Evolutionary conservation across 2,113 vertebrate genomes (phyloP).

Genomic region (Elaphurus davidianus): DNA sequence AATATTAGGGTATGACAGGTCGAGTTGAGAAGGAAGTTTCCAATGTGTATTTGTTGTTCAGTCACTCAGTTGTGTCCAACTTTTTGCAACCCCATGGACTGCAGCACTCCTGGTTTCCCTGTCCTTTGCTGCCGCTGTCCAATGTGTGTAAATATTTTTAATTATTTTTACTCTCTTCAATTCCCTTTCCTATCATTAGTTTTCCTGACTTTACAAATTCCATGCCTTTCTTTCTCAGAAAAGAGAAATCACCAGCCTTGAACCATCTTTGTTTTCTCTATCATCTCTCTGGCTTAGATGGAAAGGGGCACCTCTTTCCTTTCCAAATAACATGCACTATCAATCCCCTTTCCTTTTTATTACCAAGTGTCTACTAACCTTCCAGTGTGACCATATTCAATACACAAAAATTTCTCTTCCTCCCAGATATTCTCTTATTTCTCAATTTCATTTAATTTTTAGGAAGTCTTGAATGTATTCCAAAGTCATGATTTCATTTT

Average conservation of each 20-base stretch:
- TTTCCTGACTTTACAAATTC: neutral
- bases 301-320: neutral
- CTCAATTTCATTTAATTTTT: neutral
- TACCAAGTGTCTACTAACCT: neutral
- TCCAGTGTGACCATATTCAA: neutral
- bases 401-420: neutral
- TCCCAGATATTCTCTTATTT: neutral
- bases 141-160: neutral
- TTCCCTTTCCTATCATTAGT: neutral
- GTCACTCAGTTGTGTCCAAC: neutral
- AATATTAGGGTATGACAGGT: neutral
- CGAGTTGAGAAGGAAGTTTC: neutral
- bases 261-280: neutral
- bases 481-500: neutral
- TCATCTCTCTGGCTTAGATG: neutral
- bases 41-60: neutral
- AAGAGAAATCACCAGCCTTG: neutral
- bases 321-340: neutral
- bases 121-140: neutral
- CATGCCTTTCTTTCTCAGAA: neutral
- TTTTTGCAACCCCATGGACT: neutral
- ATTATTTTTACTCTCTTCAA: neutral
- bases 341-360: neutral
- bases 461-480: neutral
- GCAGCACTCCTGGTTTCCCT: neutral